Conservation (phyloP, 2,797 vertebrate species). For the Chelonia mydas region DNA sequence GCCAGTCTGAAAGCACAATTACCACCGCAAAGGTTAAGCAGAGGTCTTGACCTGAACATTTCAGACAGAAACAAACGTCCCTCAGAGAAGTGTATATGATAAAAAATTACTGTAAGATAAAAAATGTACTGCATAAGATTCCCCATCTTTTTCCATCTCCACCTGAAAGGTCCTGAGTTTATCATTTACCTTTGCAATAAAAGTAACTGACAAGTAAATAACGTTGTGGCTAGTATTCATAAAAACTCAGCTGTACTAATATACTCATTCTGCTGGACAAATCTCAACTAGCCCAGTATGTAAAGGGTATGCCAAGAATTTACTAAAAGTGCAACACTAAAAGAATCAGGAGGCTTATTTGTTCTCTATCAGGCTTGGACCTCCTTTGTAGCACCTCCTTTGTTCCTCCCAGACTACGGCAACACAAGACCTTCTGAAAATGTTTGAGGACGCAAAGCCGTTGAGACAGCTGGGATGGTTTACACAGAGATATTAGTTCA, state of each 20-base stretch:
- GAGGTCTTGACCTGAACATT: not conserved
- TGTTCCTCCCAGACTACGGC: not conserved
- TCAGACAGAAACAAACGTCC: rapidly evolving
- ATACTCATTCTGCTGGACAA: slow-evolving; percentile 28
- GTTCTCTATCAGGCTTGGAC: not conserved
- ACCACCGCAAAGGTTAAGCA: slow-evolving; percentile 34
- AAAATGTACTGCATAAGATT: not conserved
- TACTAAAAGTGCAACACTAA: not conserved
- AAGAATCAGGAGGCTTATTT: not conserved
- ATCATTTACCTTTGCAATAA: not conserved
- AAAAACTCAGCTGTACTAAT: not conserved
- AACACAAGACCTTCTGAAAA: not conserved
- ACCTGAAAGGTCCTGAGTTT: not conserved
- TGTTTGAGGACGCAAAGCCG: not conserved
- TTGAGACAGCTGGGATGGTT: slow-evolving; percentile 30
- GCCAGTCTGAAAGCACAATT: slow-evolving; percentile 32
- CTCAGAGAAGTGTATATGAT: not conserved
- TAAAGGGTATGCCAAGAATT: slow-evolving; percentile 14
- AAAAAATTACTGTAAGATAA: not conserved
- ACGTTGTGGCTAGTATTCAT: not conserved
- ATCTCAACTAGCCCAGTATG: not conserved
- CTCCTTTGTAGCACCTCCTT: not conserved
- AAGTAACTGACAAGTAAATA: slow-evolving; percentile 8
- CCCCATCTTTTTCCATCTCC: not conserved
- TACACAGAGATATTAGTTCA: not conserved